Percentiles rank a stretch among this genome's conserved stretches.
These are phyloP conservation scores for Beris morrisii DNA, from an alignment of 2,888 invertebrate genomes.

Conservation along the genomic window DNA sequence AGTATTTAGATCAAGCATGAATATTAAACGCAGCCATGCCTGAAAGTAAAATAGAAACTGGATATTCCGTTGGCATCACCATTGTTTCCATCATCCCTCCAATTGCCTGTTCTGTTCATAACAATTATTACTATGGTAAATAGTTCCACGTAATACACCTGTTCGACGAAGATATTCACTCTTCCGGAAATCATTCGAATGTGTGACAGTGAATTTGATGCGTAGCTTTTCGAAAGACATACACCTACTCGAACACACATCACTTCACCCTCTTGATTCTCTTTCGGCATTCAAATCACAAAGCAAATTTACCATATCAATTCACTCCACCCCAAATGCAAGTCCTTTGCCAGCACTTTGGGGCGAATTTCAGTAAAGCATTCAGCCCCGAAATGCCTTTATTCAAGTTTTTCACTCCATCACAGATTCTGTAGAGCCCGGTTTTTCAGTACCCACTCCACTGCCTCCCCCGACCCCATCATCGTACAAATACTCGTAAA, in stretches of 20 bases:
- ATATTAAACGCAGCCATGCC: not conserved
- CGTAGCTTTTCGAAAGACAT: not conserved
- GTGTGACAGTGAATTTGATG: constrained; percentile 17
- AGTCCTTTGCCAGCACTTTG: constrained; percentile 11
- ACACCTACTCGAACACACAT: constrained; percentile 1
- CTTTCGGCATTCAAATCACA: constrained; percentile 31
- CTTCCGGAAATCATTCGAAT: constrained; percentile 18
- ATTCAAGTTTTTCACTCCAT: constrained; percentile 21
- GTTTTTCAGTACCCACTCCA: no score
- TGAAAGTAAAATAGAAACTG: constrained; percentile 16
- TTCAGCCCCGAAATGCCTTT: constrained; percentile 13
- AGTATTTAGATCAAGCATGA: no score
- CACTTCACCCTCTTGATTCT: constrained; percentile 24
- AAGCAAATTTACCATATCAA: constrained; percentile 33
- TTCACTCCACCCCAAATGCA: constrained; percentile 27
- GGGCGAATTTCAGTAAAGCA: constrained; percentile 2
- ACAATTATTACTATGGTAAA: constrained; percentile 30
- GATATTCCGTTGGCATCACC: not conserved
- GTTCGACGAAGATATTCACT: constrained; percentile 8
- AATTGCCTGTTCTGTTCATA: not conserved
- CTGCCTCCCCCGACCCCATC: no score
- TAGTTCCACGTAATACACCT: constrained; percentile 17
- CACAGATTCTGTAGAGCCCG: not conserved
- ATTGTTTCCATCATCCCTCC: not conserved
- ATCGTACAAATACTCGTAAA: no score